These are phyloP conservation scores for Aphelenchoides avenae DNA, from an alignment of 1,140 invertebrate genomes.

Conservation along the genomic window DNA sequence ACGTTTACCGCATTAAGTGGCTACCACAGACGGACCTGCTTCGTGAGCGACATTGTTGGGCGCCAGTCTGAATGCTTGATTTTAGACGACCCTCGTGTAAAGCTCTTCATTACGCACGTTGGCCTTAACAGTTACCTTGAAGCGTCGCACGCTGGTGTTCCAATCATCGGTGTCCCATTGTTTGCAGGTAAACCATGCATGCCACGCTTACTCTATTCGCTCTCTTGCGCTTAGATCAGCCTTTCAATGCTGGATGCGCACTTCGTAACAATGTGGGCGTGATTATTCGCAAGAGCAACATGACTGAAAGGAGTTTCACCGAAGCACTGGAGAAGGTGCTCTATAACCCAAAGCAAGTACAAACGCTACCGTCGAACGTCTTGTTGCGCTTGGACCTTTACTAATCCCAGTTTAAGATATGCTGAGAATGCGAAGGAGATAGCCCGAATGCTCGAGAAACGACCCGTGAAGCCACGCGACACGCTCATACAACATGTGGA, in stretches of 20 bases:
- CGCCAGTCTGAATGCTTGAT: conserved; percentile 12
- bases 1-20: conserved; percentile 29
- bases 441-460: no score
- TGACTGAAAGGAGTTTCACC: no score
- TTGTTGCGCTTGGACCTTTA: no score
- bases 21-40: conserved; percentile 33
- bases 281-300: conserved; percentile 7
- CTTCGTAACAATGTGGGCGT: conserved; percentile 24
- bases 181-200: no score
- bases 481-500: no score
- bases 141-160: conserved; percentile 37
- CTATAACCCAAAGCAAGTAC: no score
- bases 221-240: conserved; percentile 38
- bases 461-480: no score
- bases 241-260: conserved; percentile 29
- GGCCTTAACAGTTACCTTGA: conserved; percentile 45
- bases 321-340: no score
- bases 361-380: no score
- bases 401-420: no score
- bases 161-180: conserved; percentile 29
- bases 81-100: conserved; percentile 38
- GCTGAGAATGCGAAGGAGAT: no score
- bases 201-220: neutral
- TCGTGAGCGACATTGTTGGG: conserved; percentile 13
- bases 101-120: conserved; percentile 48